These are phyloP conservation scores for Lamprologus sp. DNA, from an alignment of 2,113 vertebrate species.

Conservation along the genomic window DNA sequence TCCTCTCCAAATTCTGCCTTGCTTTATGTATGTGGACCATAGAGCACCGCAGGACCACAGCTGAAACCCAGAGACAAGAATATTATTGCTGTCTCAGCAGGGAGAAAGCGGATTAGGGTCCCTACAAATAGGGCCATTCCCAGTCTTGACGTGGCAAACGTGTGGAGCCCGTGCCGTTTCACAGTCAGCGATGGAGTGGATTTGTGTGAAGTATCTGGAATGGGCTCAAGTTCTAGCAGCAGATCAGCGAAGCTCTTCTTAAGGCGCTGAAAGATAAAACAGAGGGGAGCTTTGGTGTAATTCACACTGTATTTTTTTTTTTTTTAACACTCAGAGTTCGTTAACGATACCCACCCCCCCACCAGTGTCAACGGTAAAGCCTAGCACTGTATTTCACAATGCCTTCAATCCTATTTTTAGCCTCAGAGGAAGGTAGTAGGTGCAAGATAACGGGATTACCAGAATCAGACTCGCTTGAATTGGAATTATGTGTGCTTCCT, in stretches of 20 bases:
- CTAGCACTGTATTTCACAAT: not conserved
- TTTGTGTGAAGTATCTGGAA: conserved; percentile 34
- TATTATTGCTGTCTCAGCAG: conserved; percentile 60
- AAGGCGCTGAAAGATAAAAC: conserved; percentile 33
- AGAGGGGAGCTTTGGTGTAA: conserved; percentile 33
- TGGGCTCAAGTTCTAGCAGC: not conserved
- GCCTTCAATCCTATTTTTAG: conserved; percentile 32
- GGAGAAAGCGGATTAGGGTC: conserved; percentile 61
- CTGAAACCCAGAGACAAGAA: conserved; percentile 61
- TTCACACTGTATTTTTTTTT: conserved; percentile 4
- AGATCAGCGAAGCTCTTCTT: conserved; percentile 17
- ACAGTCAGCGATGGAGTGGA: conserved; percentile 20
- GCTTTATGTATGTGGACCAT: conserved; percentile 33
- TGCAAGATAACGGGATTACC: conserved; percentile 49
- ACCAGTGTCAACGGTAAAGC: conserved; percentile 16
- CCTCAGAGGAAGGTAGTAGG: conserved; percentile 37
- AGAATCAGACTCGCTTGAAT: conserved; percentile 36
- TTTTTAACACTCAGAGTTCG: not conserved
- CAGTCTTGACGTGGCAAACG: conserved; percentile 38
- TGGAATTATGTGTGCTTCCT: conserved; percentile 39
- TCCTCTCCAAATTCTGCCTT: not conserved
- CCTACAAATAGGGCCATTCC: conserved; percentile 51
- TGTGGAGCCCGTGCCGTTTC: conserved; percentile 17
- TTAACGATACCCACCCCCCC: conserved; percentile 16
- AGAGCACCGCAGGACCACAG: conserved; percentile 32